Base-by-base conservation (phyloP, 2,797 vertebrate species). In the Neostethus bicornis region DNA sequence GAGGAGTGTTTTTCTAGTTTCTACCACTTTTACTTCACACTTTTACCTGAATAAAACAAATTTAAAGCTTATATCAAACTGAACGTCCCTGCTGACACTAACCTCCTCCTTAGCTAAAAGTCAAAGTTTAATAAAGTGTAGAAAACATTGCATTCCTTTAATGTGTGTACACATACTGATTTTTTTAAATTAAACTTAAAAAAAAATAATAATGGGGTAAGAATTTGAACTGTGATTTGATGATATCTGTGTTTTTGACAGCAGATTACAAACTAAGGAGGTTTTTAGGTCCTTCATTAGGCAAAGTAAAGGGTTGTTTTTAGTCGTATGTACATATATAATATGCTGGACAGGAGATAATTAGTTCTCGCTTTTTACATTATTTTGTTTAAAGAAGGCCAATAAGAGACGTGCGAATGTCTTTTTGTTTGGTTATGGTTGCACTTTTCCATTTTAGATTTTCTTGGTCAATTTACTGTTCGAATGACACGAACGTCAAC, bases 61-160 rank as follows among this genome's bases (percentile, higher is more conserved):
- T n/a, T n/a, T n/a, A n/a, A n/a, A n/a, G n/a, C 16, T 43, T 31
- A 41, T 60, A 52, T 45, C 41, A 68, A 51, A 39, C 32, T 8
- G 5, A 32, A 56, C 35, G 19, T 54, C 44, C 31, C 35, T 35
- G 25, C 11, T 44, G 51, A 20, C 35, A 38, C 66, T 53, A 53
- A 16, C 39, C 20, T 4, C 26, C 11, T n/a, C 20, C 10, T 50
- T 47, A 8, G 41, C 5, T 57, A 17, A 50, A 28, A 49, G 43
- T 8, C n/a, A 37, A 32, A n/a, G 9, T 17, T 16, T 35, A 1
- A 35, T 14, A 35, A 17, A 16, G n/a, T 17, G n/a, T 16, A 37
- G 34, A 16, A 37, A 19, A 19, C 8, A 17, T 38, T 38, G 37
- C 9, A 19, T 38, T 38, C 38, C 16, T 38, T 35, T 9, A 38